A percentile compares a stretch with the other conserved stretches of the same genome.
Evolutionary conservation across 2,888 invertebrate species (phyloP).

Genomic region (Pseudanteris insignis): DNA sequence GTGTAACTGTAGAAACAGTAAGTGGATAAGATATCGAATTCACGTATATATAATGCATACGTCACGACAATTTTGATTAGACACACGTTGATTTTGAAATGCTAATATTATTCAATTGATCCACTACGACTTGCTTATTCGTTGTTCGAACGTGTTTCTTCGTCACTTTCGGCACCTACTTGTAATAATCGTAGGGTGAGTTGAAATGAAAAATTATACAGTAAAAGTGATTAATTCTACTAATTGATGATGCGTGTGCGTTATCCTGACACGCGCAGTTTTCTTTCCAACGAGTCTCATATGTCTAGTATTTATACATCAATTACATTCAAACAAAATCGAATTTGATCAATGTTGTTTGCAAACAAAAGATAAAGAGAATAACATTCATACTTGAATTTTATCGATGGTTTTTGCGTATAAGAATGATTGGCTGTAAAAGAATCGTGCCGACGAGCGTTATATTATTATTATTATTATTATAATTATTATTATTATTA

Average conservation of each 20-base stretch:
- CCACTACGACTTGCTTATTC: constrained; percentile 14
- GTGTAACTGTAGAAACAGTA: constrained; percentile 15
- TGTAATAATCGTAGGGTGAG: constrained; percentile 21
- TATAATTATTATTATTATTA: too few relatives aligned
- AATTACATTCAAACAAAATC: constrained; percentile 41
- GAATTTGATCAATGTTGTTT: constrained; percentile 29
- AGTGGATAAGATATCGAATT: constrained; percentile 15
- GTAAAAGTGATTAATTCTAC: too few relatives aligned
- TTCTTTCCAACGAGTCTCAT: constrained; percentile 40
- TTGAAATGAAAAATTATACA: too few relatives aligned
- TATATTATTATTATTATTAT: constrained; percentile 18
- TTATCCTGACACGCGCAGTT: too few relatives aligned
- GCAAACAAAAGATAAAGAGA: constrained; percentile 19
- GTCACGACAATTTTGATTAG: constrained; percentile 5
- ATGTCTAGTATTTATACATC: constrained; percentile 36
- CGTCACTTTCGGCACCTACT: constrained; percentile 11
- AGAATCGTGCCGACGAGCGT: too few relatives aligned
- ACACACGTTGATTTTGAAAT: constrained; percentile 3
- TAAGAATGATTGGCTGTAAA: constrained; percentile 7
- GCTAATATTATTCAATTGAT: constrained; percentile 10
- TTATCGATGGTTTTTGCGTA: constrained; percentile 15
- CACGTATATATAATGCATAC: constrained; percentile 7
- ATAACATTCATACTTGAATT: constrained; percentile 14
- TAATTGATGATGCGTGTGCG: too few relatives aligned
- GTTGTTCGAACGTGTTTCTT: constrained; percentile 34